Conservation (phyloP, 2,888 invertebrate genomes). For the Dicyrtoma fusca region DNA sequence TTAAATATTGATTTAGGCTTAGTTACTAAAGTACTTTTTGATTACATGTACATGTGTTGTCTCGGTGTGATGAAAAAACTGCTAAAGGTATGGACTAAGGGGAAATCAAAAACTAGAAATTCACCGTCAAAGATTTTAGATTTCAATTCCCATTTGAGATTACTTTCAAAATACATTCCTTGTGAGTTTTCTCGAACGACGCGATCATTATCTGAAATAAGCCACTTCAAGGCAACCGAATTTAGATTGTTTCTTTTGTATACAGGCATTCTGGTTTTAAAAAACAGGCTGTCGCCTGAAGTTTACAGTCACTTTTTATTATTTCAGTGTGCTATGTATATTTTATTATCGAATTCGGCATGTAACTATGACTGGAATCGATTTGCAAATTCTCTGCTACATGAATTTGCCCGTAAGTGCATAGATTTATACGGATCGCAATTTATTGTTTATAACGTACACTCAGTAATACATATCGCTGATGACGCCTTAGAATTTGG, state of each 20-base stretch:
- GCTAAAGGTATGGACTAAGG: constrained; percentile 13
- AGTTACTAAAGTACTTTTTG: constrained; percentile 22
- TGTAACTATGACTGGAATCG: constrained; percentile 31
- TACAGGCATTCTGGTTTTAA: constrained; percentile 51
- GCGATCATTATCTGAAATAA: constrained; percentile 47
- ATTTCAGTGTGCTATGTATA: constrained; percentile 23
- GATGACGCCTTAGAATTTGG: constrained; percentile 58
- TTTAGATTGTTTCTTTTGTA: constrained; percentile 53
- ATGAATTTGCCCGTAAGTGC: constrained; percentile 55
- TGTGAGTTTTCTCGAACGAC: constrained; percentile 54
- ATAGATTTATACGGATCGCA: constrained; percentile 58
- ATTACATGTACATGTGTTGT: constrained; percentile 29
- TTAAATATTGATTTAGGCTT: neutral
- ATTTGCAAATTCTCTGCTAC: constrained; percentile 46
- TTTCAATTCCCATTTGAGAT: neutral
- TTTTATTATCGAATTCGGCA: constrained; percentile 9
- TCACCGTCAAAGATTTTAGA: neutral
- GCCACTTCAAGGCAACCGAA: constrained; percentile 56
- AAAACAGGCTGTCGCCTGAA: constrained; percentile 31
- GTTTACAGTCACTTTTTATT: constrained; percentile 34
- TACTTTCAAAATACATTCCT: neutral
- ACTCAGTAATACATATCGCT: constrained; percentile 58
- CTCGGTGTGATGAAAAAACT: constrained; percentile 31
- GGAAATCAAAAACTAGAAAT: no score
- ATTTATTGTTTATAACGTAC: constrained; percentile 59